These are phyloP conservation scores for Volucella inflata DNA, from an alignment of 2,888 invertebrate species.

Conservation along the genomic window DNA sequence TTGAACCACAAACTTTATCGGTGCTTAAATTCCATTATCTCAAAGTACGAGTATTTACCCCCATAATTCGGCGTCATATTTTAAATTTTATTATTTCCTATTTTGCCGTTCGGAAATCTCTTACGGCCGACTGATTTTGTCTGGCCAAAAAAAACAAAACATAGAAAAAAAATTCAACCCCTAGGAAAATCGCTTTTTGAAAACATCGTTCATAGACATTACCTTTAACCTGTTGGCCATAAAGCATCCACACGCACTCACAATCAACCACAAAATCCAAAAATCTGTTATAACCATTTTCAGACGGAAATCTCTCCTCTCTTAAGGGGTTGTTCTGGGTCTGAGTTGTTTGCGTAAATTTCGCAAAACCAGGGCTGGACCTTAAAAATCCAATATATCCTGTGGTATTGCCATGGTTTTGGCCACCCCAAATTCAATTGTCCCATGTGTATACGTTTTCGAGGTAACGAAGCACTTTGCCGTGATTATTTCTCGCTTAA, in stretches of 20 bases:
- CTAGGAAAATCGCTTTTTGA: not conserved
- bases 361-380: not conserved
- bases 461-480: slow-evolving; percentile 32
- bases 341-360: slow-evolving; percentile 9
- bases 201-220: slow-evolving; percentile 38
- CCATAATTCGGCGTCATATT: slow-evolving; percentile 45
- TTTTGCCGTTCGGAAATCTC: slow-evolving; percentile 59
- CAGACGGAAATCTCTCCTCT: not conserved
- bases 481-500: slow-evolving; percentile 25
- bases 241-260: slow-evolving; percentile 64
- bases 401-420: not conserved
- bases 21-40: slow-evolving; percentile 38
- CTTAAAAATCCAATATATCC: not conserved
- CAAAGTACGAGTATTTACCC: slow-evolving; percentile 19
- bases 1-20: slow-evolving; percentile 29
- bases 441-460: slow-evolving; percentile 10
- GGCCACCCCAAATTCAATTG: not conserved
- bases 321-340: not conserved
- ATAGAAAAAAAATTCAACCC: slow-evolving; percentile 11
- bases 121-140: slow-evolving; percentile 46
- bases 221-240: slow-evolving; percentile 73
- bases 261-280: slow-evolving; percentile 58
- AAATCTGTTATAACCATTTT: slow-evolving; percentile 48
- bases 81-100: slow-evolving; percentile 73
- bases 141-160: slow-evolving; percentile 23